Conservation (phyloP, 2,888 invertebrate species). For the Pristionchus arcanus region DNA sequence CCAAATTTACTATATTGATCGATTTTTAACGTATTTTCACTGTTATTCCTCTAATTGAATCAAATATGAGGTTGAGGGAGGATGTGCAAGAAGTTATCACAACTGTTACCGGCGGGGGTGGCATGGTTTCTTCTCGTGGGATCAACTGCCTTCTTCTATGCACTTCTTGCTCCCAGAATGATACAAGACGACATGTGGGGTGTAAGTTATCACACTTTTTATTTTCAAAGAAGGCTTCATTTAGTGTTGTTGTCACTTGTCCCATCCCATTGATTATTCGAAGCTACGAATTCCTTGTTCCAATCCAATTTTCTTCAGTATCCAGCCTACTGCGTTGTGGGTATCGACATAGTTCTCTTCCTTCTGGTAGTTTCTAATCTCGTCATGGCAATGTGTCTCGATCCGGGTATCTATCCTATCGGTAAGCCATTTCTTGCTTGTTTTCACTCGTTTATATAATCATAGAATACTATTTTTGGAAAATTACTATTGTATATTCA, state of each 20-base stretch:
- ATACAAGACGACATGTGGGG: constrained; percentile 58
- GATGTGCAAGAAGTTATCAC: constrained; percentile 92
- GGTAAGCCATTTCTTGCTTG: constrained; percentile 55
- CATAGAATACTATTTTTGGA: not conserved
- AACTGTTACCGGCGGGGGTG: constrained; percentile 97
- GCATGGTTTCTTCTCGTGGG: constrained; percentile 96
- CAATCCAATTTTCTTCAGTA: not conserved
- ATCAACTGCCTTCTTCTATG: constrained; percentile 75
- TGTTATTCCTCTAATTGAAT: not conserved
- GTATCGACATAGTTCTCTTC: constrained; percentile 92
- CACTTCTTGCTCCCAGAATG: constrained; percentile 69
- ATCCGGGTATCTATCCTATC: constrained; percentile 72
- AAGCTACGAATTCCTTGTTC: not conserved
- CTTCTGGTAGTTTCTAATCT: constrained; percentile 99
- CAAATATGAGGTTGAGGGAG: not conserved
- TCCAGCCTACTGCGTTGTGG: not conserved
- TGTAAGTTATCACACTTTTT: not conserved
- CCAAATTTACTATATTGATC: not conserved
- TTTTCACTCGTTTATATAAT: constrained; percentile 8
- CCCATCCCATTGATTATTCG: constrained; percentile 6
- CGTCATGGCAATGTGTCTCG: constrained; percentile 96
- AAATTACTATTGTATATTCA: constrained; percentile 79
- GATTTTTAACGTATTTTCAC: not conserved
- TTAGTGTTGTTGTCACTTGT: not conserved
- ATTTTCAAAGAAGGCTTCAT: not conserved